A percentile compares a stretch with the other conserved stretches of the same genome.
phyloP scores from a whole-genome alignment of 2,797 vertebrate genomes.

The Melanotaenia nigrans region DNA sequence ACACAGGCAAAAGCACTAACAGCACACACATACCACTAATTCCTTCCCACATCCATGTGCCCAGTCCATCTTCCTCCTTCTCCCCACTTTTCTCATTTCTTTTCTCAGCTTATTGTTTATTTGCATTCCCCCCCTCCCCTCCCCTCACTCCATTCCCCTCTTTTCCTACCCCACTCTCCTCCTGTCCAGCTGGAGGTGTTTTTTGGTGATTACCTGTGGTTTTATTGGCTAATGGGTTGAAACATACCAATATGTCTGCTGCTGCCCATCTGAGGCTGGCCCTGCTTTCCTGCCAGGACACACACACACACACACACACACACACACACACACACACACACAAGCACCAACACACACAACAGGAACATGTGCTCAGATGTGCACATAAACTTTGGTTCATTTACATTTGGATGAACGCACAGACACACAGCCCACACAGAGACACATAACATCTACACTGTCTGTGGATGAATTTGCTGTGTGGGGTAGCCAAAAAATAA shows the following conservation, averaged over 20 bases:
- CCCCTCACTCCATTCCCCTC: conserved; percentile 39
- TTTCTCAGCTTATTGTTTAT: conserved; percentile 58
- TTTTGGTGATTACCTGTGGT: conserved; percentile 86
- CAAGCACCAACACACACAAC: conserved; percentile 48
- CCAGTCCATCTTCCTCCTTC: conserved; percentile 32
- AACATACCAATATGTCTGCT: conserved; percentile 88
- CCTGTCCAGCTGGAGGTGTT: conserved; percentile 85
- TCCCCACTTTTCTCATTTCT: conserved; percentile 48
- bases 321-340: conserved; percentile 56
- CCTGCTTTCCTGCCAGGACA: conserved; percentile 69
- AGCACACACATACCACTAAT: conserved; percentile 51
- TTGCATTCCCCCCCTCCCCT: conserved; percentile 32
- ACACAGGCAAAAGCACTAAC: conserved; percentile 51
- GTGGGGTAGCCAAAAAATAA: conserved; percentile 68
- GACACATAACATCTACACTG: conserved; percentile 44
- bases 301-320: conserved; percentile 57
- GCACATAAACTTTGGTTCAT: conserved; percentile 62
- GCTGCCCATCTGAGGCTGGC: conserved; percentile 76
- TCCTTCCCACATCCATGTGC: conserved; percentile 63
- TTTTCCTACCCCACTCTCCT: conserved; percentile 56
- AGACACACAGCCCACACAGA: conserved; percentile 52
- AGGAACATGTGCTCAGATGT: conserved; percentile 54
- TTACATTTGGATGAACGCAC: conserved; percentile 64
- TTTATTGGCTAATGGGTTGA: conserved; percentile 89
- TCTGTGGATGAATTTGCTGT: conserved; percentile 60